Evolutionary conservation across 2,113 vertebrate species (phyloP).

Genomic region (Psettodes erumei): DNA sequence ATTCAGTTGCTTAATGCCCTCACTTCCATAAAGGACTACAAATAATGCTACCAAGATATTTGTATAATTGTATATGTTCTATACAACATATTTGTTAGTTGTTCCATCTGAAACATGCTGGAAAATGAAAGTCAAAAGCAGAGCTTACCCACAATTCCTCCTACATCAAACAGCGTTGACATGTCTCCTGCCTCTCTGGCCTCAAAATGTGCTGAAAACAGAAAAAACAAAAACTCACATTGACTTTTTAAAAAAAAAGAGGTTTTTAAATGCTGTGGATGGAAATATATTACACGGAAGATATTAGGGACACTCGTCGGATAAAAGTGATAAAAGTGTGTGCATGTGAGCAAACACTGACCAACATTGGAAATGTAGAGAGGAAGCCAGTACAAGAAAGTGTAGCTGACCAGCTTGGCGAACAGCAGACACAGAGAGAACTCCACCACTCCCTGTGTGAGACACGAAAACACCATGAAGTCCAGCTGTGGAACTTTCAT

Average conservation of each 20-base stretch:
- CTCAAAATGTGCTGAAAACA: slow-evolving; percentile 88
- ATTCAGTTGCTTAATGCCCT: too few species aligned
- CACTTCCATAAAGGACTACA: too few species aligned
- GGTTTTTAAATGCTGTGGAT: not conserved
- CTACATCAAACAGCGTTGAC: slow-evolving; percentile 95
- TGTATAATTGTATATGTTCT: too few species aligned
- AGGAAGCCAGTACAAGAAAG: slow-evolving; percentile 98
- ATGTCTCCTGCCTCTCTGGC: slow-evolving; percentile 93
- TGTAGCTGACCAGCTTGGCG: slow-evolving; percentile 98
- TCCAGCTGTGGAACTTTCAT: not conserved
- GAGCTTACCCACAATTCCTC: slow-evolving; percentile 92
- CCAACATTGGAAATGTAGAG: slow-evolving; percentile 95
- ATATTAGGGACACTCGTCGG: not conserved
- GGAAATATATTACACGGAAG: too few species aligned
- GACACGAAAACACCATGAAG: slow-evolving; percentile 19
- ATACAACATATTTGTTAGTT: not conserved
- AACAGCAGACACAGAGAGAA: slow-evolving; percentile 97
- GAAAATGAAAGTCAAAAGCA: not conserved
- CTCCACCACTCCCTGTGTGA: slow-evolving; percentile 91
- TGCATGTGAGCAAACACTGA: slow-evolving; percentile 74
- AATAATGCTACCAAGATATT: too few species aligned
- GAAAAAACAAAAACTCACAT: not conserved
- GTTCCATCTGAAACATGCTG: not conserved
- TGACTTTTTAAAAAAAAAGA: not conserved
- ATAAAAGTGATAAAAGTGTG: not conserved